Conservation (phyloP, 30 jellyfish, hydroid and myxozoan species). For the Turritopsis rubra region DNA sequence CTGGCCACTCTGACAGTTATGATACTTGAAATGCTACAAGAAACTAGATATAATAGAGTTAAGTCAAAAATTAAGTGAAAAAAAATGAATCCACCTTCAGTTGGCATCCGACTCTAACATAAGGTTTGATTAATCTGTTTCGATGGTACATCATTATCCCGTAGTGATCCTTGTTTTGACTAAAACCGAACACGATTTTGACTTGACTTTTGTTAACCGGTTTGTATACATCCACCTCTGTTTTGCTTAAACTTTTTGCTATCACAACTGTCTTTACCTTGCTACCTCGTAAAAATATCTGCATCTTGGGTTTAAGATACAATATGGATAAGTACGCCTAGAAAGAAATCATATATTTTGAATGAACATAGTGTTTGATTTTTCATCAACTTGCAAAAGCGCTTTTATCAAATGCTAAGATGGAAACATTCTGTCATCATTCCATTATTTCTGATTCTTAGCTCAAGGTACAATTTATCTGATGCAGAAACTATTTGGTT, state of each 20-base stretch:
- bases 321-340: constrained; percentile 92
- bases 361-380: neutral
- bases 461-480: too few relatives aligned
- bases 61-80: too few relatives aligned
- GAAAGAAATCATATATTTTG: neutral
- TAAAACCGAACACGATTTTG: constrained; percentile 89
- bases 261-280: constrained; percentile 85
- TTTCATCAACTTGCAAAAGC: too few relatives aligned
- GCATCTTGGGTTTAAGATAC: constrained; percentile 95
- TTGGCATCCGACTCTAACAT: constrained; percentile 96
- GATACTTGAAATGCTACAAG: too few relatives aligned
- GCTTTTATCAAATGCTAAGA: too few relatives aligned
- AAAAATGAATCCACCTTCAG: constrained; percentile 70
- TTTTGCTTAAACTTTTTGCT: constrained; percentile 88
- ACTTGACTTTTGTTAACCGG: constrained; percentile 41
- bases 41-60: too few relatives aligned
- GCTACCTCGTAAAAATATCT: constrained; percentile 73
- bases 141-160: constrained; percentile 98
- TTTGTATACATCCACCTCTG: constrained; percentile 84
- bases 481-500: too few relatives aligned
- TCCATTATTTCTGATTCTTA: too few relatives aligned
- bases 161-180: constrained; percentile 88
- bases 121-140: constrained; percentile 88
- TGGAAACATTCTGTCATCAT: too few relatives aligned
- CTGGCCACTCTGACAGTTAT: too few relatives aligned